Percentiles rank a stretch among this genome's conserved stretches.
phyloP scores from a whole-genome alignment of 2,113 vertebrate species.

The Taxidea taxus region DNA sequence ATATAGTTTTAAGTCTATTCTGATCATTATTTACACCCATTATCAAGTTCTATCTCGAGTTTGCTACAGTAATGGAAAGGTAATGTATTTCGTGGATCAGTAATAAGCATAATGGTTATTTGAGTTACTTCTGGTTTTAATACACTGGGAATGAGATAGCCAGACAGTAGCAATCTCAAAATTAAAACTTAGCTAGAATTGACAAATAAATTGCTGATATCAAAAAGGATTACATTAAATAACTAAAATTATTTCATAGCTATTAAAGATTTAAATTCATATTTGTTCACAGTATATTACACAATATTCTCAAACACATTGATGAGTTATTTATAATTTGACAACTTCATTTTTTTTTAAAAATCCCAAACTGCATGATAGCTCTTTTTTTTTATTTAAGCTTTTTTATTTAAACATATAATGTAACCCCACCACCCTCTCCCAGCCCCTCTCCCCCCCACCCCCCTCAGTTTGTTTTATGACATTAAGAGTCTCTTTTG shows the following conservation, averaged over 20 bases:
- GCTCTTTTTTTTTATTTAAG: too few relatives aligned
- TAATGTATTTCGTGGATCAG: background rate
- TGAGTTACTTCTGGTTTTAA: background rate
- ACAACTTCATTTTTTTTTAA: background rate
- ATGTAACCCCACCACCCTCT: too few relatives aligned
- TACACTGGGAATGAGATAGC: background rate
- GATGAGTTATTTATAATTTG: background rate
- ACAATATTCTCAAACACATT: background rate
- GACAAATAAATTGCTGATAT: background rate
- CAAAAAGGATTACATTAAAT: background rate
- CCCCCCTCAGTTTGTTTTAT: too few relatives aligned
- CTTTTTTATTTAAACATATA: too few relatives aligned
- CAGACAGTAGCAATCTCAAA: background rate
- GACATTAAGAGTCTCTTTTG: too few relatives aligned
- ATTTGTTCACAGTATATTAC: background rate
- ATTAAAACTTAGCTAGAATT: background rate
- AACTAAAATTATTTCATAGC: background rate
- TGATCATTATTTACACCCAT: background rate
- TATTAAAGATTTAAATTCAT: background rate
- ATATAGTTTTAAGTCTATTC: background rate
- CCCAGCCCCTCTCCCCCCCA: too few relatives aligned
- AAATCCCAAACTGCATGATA: background rate
- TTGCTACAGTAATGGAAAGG: background rate
- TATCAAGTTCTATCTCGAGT: background rate
- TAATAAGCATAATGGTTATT: background rate